A percentile compares a stretch with the other conserved stretches of the same genome.
These are phyloP conservation scores for Phoebastria nigripes DNA, from an alignment of 2,797 vertebrate genomes.

Conservation along the genomic window DNA sequence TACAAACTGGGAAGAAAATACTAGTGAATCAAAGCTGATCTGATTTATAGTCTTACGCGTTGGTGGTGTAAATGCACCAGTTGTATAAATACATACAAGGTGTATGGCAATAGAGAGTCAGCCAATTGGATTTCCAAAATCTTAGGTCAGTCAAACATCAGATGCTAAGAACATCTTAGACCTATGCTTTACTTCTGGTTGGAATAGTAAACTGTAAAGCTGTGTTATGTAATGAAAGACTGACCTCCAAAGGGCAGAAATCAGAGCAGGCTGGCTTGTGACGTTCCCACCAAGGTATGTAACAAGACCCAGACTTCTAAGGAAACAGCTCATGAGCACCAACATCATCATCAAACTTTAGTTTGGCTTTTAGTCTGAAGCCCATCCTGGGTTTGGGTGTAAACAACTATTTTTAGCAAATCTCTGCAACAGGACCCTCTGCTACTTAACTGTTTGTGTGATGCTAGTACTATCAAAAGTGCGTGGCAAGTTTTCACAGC, in stretches of 20 bases:
- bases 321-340: neutral
- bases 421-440: neutral
- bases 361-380: neutral
- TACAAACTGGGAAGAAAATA: neutral
- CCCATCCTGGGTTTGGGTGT: neutral
- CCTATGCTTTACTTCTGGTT: neutral
- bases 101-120: neutral
- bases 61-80: neutral
- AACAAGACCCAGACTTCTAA: neutral
- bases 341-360: neutral
- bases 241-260: neutral
- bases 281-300: accelerated
- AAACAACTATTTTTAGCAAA: neutral
- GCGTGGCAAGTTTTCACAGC: neutral
- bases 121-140: neutral
- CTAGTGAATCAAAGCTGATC: neutral
- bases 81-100: neutral
- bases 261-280: neutral
- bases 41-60: neutral
- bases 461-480: neutral
- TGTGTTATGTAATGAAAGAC: neutral
- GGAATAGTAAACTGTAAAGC: neutral
- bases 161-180: neutral
- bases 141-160: accelerated
- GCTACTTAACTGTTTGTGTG: neutral